Evolutionary conservation across 2,797 vertebrate species (phyloP).

Genomic region (Nannoperca australis): DNA sequence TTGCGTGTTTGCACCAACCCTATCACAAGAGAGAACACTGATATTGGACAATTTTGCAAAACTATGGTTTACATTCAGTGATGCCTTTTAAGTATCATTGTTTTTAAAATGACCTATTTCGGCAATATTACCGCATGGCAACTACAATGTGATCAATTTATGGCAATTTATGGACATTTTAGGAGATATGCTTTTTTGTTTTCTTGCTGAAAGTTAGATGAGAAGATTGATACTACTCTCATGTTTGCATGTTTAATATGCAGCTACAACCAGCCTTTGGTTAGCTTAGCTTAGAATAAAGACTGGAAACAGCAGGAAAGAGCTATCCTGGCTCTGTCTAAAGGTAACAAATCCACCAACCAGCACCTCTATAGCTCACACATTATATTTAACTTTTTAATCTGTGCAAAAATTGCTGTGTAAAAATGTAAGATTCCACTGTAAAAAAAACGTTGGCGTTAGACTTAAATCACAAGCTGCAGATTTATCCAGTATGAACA

Average conservation of each 20-base stretch:
- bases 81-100: not conserved
- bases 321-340: not conserved
- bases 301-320: not conserved
- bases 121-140: not conserved
- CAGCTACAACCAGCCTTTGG: too few species aligned
- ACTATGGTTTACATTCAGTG: not conserved
- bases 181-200: not conserved
- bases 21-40: not conserved
- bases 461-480: not conserved
- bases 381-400: too few species aligned
- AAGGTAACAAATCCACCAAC: not conserved
- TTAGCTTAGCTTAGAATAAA: not conserved
- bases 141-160: not conserved
- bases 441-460: not conserved
- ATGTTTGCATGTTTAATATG: not conserved
- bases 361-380: too few species aligned
- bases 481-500: slow-evolving; percentile 16
- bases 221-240: not conserved
- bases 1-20: not conserved
- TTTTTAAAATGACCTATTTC: not conserved
- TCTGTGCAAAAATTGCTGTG: not conserved
- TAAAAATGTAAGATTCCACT: not conserved
- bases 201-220: too few species aligned
- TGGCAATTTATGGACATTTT: not conserved
- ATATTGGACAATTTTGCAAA: not conserved